A percentile compares a stretch with the other conserved stretches of the same genome.
Evolutionary conservation across 2,113 vertebrate species (phyloP).

Genomic region (Okapia johnstoni): DNA sequence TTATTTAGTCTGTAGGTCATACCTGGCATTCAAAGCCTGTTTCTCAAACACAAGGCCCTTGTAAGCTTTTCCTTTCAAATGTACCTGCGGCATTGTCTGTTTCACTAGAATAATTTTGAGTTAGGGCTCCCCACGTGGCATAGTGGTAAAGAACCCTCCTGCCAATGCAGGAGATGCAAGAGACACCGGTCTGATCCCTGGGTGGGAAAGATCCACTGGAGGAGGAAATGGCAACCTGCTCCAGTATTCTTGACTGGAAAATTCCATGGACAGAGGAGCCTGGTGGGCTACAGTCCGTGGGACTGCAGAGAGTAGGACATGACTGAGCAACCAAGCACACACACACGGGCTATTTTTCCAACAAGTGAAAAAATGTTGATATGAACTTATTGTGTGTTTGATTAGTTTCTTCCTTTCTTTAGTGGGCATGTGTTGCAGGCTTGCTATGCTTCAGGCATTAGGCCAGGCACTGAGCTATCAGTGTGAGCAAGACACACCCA

Average conservation of each 20-base stretch:
- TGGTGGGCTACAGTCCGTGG: not conserved
- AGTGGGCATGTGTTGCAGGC: not conserved
- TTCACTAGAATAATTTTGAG: not conserved
- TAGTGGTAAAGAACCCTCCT: not conserved
- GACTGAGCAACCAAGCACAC: not conserved
- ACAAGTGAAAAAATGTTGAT: not conserved
- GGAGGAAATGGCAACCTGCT: not conserved
- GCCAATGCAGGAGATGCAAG: not conserved
- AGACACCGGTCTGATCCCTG: not conserved
- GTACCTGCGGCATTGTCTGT: not conserved
- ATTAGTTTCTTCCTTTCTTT: not conserved
- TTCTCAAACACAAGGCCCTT: conserved; percentile 17
- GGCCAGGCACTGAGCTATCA: not conserved
- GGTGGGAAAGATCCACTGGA: not conserved
- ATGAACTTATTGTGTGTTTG: not conserved
- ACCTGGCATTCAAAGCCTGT: conserved; percentile 9
- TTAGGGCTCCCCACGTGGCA: not conserved
- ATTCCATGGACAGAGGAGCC: not conserved
- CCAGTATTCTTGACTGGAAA: not conserved
- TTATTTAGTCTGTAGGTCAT: not conserved
- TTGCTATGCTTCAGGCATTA: not conserved
- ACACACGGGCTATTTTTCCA: not conserved
- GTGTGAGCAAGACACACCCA: not conserved
- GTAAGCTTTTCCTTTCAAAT: not conserved
- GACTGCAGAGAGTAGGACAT: not conserved